Base-by-base conservation (phyloP, 2,888 invertebrate species). In the Idaea biselata region DNA sequence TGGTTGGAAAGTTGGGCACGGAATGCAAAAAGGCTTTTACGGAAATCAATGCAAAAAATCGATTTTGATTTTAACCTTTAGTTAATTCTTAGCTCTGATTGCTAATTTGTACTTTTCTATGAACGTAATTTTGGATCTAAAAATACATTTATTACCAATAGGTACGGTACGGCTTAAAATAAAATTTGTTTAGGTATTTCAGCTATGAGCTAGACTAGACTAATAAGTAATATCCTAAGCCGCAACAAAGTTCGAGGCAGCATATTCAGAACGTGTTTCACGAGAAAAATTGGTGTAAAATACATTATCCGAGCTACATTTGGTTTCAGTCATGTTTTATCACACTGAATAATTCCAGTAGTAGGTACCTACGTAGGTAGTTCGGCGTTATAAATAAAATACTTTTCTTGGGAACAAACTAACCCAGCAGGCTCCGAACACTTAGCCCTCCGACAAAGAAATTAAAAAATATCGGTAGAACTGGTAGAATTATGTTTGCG, bases 1-100 rank as follows among this genome's bases (percentile, higher is more conserved):
- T 63, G 59, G 60, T 17, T 54, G 58, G 58, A 56, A 61, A 62
- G 58, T 59, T 58, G 25, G 25, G 11, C 1, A 53, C 16, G 16
- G 16, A 55, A 16, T n/a, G 44, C 44, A 44, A 44, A 44, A 14
- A 44, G 8, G 44, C 11, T 11, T 44, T 44, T 44, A 44, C 44
- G 44, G 44, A 44, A 44, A 44, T 44, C 44, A 44, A 14, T 44
- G 44, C 1, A 7, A 6, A 44, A 25, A 44, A 44, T 44, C 44
- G n/a, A 8, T 44, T 5, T 44, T 8, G 2, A 44, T 44, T 44
- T 44, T 8, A 8, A 8, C 7, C 14, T 8, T 8, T 44, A 14
- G 44, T 1, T 25, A 25, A 25, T 3, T 25, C 5, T 25, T 3
- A 25, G 25, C 25, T 25, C 5, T 25, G 3, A 25, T 25, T 25